Evolutionary conservation across 2,888 invertebrate species (phyloP).

Genomic region (Dioctria linearis): DNA sequence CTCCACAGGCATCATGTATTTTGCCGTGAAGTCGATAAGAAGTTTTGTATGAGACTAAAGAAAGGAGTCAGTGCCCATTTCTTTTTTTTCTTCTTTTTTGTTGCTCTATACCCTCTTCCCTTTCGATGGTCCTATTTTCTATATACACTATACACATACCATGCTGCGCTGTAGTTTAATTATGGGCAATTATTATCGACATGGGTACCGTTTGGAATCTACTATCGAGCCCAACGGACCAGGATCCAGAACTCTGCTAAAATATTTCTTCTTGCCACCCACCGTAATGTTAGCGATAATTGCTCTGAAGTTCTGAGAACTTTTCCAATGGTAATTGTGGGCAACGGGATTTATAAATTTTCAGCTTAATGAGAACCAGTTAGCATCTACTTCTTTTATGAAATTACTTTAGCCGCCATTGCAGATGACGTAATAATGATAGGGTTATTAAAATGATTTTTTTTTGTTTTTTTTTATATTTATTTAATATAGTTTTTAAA

Average conservation of each 20-base stretch:
- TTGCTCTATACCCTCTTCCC: neutral
- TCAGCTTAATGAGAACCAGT: constrained; percentile 47
- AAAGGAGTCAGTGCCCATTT: constrained; percentile 31
- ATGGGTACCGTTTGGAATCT: constrained; percentile 48
- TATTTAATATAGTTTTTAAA: too few relatives aligned
- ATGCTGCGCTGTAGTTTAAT: constrained; percentile 39
- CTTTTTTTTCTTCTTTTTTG: neutral
- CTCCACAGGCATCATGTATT: constrained; percentile 34
- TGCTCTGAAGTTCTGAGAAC: constrained; percentile 46
- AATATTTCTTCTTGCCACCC: constrained; percentile 42
- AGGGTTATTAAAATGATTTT: neutral
- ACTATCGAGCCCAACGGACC: constrained; percentile 39
- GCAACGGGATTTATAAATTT: constrained; percentile 50
- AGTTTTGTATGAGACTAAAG: constrained; percentile 23
- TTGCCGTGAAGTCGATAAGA: constrained; percentile 44
- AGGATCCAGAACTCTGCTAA: constrained; percentile 27
- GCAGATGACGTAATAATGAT: constrained; percentile 34
- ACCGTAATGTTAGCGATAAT: constrained; percentile 45
- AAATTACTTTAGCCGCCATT: constrained; percentile 3
- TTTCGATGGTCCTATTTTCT: neutral
- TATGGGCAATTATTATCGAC: constrained; percentile 53
- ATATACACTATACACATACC: too few relatives aligned
- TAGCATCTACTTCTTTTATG: constrained; percentile 21
- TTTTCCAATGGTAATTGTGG: constrained; percentile 52
- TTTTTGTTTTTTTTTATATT: too few relatives aligned